A percentile compares a stretch with the other conserved stretches of the same genome.
These are phyloP conservation scores for Drosophila quinaria DNA, from an alignment of 2,888 invertebrate species.

Conservation along the genomic window DNA sequence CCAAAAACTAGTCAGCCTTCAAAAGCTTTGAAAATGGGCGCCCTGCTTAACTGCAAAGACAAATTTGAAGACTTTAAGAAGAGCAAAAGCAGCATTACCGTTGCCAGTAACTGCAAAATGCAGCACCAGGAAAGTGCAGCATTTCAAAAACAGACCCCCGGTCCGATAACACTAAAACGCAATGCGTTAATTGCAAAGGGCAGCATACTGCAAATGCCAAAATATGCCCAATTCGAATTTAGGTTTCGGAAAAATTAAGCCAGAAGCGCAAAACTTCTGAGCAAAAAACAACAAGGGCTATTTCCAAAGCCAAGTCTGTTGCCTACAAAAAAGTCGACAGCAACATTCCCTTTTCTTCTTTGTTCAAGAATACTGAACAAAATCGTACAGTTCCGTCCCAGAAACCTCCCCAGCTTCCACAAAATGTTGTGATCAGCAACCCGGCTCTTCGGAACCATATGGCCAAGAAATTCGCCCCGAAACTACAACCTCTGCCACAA, in stretches of 20 bases:
- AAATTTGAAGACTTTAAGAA: too few relatives aligned
- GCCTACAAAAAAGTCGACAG: neutral
- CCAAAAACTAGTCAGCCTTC: too few relatives aligned
- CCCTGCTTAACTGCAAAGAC: too few relatives aligned
- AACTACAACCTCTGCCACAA: neutral
- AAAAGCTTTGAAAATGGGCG: too few relatives aligned
- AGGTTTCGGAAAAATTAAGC: neutral
- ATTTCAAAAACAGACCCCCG: neutral
- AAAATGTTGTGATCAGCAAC: neutral
- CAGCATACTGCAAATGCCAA: slow-evolving; percentile 21
- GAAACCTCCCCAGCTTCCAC: neutral
- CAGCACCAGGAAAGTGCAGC: slow-evolving; percentile 13
- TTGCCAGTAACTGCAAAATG: too few relatives aligned
- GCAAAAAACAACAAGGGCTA: neutral
- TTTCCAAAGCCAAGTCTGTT: neutral
- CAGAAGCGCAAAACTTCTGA: neutral
- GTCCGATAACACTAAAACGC: neutral
- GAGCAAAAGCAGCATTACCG: too few relatives aligned
- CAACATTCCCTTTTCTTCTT: neutral
- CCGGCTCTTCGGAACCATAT: neutral
- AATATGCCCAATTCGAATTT: slow-evolving; percentile 2
- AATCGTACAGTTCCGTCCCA: neutral
- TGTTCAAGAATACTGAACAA: neutral
- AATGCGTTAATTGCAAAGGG: slow-evolving; percentile 10
- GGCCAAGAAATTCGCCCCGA: neutral